phyloP scores from a whole-genome alignment of 2,797 vertebrate genomes.

The Phalloptychus januarius region DNA sequence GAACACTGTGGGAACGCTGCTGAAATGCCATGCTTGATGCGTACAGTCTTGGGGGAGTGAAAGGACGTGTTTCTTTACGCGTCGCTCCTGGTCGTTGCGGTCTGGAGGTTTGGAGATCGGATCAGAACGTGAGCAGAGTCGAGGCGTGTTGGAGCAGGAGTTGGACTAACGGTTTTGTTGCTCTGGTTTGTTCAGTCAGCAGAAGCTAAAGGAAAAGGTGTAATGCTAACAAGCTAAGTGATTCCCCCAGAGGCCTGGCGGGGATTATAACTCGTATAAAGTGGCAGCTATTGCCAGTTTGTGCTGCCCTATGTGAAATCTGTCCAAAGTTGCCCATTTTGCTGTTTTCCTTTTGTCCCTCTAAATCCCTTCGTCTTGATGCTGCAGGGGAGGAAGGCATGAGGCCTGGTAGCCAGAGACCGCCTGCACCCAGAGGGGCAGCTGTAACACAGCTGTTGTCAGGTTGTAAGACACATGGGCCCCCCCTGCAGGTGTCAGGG shows the following conservation, averaged over 20 bases:
- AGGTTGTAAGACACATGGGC: constrained; percentile 66
- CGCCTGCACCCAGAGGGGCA: constrained; percentile 41
- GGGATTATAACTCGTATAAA: constrained; percentile 27
- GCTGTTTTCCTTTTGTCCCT: constrained; percentile 39
- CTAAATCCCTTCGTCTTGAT: constrained; percentile 15
- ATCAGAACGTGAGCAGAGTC: constrained; percentile 23
- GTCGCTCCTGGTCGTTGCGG: background rate
- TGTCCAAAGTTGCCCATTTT: constrained; percentile 45
- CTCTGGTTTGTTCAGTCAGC: constrained; percentile 60
- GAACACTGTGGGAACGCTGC: too few relatives aligned
- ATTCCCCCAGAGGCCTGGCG: constrained; percentile 17
- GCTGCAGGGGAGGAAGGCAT: constrained; percentile 33
- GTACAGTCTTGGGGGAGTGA: background rate
- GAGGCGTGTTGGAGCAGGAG: constrained; percentile 44
- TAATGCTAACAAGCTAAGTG: constrained; percentile 37
- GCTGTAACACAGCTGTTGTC: constrained; percentile 71
- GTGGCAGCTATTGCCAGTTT: constrained; percentile 36
- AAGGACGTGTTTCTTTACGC: too few relatives aligned
- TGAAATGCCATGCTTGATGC: too few relatives aligned
- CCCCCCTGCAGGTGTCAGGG: constrained; percentile 58
- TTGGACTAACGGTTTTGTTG: constrained; percentile 35
- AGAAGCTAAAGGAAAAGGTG: constrained; percentile 34
- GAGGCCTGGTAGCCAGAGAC: constrained; percentile 19
- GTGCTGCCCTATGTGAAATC: constrained; percentile 47
- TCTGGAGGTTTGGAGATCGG: background rate